phyloP scores from a whole-genome alignment of 2,113 vertebrate species.

The Onychostruthus taczanowskii region DNA sequence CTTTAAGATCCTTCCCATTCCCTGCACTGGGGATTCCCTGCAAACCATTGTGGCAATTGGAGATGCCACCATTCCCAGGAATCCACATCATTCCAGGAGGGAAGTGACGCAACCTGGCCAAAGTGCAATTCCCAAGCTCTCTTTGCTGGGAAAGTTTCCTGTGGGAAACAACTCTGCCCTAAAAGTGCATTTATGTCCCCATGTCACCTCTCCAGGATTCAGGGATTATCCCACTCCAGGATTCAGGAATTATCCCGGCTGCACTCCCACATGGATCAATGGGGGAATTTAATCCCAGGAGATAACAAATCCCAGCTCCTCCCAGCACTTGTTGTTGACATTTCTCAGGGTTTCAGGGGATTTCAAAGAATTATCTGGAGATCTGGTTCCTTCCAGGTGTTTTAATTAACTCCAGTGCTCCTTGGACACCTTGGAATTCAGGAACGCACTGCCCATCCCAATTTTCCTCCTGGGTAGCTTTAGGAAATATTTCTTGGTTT shows the following conservation, averaged over 20 bases:
- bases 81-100: fast-evolving
- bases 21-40: neutral
- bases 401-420: neutral
- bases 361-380: conserved; percentile 1
- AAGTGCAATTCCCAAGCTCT: neutral
- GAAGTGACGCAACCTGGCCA: neutral
- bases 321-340: conserved; percentile 53
- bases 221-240: neutral
- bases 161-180: conserved; percentile 77
- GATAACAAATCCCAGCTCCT: conserved; percentile 57
- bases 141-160: conserved; percentile 34
- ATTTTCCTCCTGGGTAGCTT: neutral
- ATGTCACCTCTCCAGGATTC: neutral
- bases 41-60: neutral
- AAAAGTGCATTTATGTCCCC: conserved; percentile 68
- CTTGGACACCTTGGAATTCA: fast-evolving
- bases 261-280: conserved; percentile 60
- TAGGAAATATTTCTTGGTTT: neutral
- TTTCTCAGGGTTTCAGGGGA: conserved; percentile 75
- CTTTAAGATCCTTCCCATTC: neutral
- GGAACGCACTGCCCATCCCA: fast-evolving
- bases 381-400: neutral
- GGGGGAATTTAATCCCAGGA: conserved; percentile 62
- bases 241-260: conserved; percentile 78
- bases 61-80: neutral